Conservation (phyloP, 2,797 vertebrate species). For the Telmatherina bonti region DNA sequence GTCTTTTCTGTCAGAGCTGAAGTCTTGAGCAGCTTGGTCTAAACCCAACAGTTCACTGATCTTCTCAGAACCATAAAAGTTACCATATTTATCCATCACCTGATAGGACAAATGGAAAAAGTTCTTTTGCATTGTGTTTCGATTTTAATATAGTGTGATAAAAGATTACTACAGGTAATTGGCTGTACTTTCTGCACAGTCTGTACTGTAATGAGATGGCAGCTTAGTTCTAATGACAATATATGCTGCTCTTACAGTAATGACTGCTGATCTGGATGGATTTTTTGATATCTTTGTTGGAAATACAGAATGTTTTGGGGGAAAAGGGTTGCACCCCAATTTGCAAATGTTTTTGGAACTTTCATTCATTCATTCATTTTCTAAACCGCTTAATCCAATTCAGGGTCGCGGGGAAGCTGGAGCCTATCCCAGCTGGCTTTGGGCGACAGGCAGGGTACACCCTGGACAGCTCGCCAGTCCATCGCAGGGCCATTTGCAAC, state of each 20-base stretch:
- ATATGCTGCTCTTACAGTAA: conserved; percentile 10
- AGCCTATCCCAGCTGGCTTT: no score
- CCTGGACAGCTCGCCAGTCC: no score
- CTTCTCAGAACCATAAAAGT: conserved; percentile 90
- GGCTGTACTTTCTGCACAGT: conserved; percentile 18
- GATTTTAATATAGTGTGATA: conserved; percentile 13
- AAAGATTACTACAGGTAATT: background rate
- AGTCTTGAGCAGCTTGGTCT: conserved; percentile 91
- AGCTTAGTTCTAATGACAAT: conserved; percentile 17
- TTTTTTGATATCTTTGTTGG: conserved; percentile 1
- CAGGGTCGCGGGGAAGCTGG: no score
- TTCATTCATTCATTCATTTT: no score
- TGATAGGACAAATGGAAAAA: conserved; percentile 60
- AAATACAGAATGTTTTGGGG: background rate
- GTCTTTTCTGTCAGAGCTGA: conserved; percentile 86
- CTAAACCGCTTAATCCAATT: no score
- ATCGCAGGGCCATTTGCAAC: no score
- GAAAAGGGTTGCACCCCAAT: background rate
- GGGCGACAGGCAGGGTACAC: no score
- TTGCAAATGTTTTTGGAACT: no score
- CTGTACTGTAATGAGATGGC: conserved; percentile 15
- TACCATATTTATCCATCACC: conserved; percentile 96
- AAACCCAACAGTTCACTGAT: conserved; percentile 93
- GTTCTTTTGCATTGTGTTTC: conserved; percentile 1
- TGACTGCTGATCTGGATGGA: background rate